phyloP scores from a whole-genome alignment of 92 coral and sea anemone genomes.

The Isaurus tuberculatus region DNA sequence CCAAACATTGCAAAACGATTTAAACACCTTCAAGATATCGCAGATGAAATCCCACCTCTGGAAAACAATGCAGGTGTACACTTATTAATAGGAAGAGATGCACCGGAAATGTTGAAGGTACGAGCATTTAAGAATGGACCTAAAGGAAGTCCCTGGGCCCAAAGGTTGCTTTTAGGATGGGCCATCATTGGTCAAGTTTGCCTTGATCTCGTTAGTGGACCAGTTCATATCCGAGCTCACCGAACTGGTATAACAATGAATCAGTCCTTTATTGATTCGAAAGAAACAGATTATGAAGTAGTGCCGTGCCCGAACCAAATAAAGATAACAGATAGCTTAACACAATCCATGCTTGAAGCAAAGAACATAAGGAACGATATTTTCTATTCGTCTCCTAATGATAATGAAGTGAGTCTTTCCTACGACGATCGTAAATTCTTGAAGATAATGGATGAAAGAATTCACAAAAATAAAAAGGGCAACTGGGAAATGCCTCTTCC shows the following conservation, averaged over 20 bases:
- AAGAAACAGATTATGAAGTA: conserved; percentile 23
- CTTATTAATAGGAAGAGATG: conserved; percentile 59
- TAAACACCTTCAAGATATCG: conserved; percentile 44
- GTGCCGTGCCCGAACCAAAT: conserved; percentile 46
- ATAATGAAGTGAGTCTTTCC: conserved; percentile 45
- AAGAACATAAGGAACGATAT: conserved; percentile 10
- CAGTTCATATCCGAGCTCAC: conserved; percentile 42
- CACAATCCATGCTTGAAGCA: neutral
- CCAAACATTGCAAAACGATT: conserved; percentile 39
- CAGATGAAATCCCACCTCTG: conserved; percentile 55
- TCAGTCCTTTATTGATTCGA: neutral
- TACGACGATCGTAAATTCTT: too few relatives aligned
- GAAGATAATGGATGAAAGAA: conserved; percentile 24
- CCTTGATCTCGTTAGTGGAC: conserved; percentile 47
- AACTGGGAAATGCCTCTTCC: too few relatives aligned
- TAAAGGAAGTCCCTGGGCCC: conserved; percentile 63
- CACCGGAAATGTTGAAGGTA: conserved; percentile 61
- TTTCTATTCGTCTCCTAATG: conserved; percentile 26
- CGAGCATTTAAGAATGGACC: conserved; percentile 62
- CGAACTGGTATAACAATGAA: conserved; percentile 17
- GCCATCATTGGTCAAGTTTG: conserved; percentile 59
- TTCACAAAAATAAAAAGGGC: too few relatives aligned
- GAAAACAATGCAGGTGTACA: conserved; percentile 50
- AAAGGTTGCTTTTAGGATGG: conserved; percentile 54
- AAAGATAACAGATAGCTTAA: conserved; percentile 16